phyloP scores from a whole-genome alignment of 2,888 invertebrate species.

The Drosophila monieri region DNA sequence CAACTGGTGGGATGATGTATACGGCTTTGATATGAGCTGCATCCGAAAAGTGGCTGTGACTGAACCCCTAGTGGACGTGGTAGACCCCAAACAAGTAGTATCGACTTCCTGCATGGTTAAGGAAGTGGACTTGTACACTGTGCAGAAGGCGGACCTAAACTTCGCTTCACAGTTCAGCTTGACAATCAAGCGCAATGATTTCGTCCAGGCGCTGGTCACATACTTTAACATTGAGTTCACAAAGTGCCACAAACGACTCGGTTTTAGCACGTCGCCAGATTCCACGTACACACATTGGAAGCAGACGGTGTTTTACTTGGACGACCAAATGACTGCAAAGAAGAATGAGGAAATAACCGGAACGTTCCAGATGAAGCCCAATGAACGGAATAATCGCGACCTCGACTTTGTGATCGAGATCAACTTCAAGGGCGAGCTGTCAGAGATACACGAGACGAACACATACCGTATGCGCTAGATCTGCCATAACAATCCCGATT shows the following conservation, averaged over 20 bases:
- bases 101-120: slow-evolving; percentile 97
- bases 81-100: slow-evolving; percentile 99
- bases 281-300: slow-evolving; percentile 99
- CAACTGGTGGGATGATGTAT: slow-evolving; percentile 99
- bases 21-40: slow-evolving; percentile 99
- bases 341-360: slow-evolving; percentile 97
- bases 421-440: slow-evolving; percentile 95
- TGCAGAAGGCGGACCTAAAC: slow-evolving; percentile 96
- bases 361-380: slow-evolving; percentile 96
- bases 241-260: slow-evolving; percentile 98
- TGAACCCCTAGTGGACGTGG: slow-evolving; percentile 99
- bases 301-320: slow-evolving; percentile 97
- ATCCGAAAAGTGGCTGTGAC: slow-evolving; percentile 98
- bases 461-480: slow-evolving; percentile 94
- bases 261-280: slow-evolving; percentile 99
- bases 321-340: slow-evolving; percentile 98
- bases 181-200: slow-evolving; percentile 95
- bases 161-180: slow-evolving; percentile 95
- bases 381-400: slow-evolving; percentile 97
- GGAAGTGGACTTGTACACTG: slow-evolving; percentile 99
- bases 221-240: slow-evolving; percentile 99
- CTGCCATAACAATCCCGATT: slow-evolving; percentile 27
- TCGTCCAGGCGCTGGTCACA: slow-evolving; percentile 98
- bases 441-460: slow-evolving; percentile 93
- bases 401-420: slow-evolving; percentile 97